phyloP scores from a whole-genome alignment of 2,797 vertebrate genomes.

The Myotis daubentonii region DNA sequence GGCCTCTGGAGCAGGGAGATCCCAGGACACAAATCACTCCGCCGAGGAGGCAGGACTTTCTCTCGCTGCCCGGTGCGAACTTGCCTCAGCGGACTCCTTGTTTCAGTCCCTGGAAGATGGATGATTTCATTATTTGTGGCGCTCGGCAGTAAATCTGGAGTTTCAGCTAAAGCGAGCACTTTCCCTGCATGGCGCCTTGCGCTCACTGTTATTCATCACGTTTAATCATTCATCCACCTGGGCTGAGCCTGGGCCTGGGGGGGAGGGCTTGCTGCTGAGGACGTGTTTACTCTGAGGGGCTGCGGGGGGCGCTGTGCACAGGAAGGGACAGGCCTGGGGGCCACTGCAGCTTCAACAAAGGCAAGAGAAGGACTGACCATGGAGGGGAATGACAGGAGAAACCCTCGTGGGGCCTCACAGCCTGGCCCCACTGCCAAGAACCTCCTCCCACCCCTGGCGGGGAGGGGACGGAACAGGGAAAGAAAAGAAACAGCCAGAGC shows the following conservation, averaged over 20 bases:
- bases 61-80: conserved; percentile 71
- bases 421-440: conserved; percentile 54
- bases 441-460: conserved; percentile 35
- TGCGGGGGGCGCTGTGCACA: conserved; percentile 73
- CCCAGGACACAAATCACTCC: neutral
- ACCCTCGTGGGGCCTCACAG: conserved; percentile 37
- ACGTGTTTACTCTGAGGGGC: conserved; percentile 76
- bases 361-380: neutral
- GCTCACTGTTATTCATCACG: conserved; percentile 85
- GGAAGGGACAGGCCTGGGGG: conserved; percentile 64
- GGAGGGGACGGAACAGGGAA: fast-evolving
- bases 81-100: conserved; percentile 64
- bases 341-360: neutral
- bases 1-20: neutral
- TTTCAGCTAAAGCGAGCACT: conserved; percentile 81
- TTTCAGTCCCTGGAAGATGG: conserved; percentile 84
- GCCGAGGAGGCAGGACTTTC: conserved; percentile 40
- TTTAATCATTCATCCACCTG: conserved; percentile 86
- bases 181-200: conserved; percentile 78
- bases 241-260: conserved; percentile 10
- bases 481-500: conserved; percentile 39
- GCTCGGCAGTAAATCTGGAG: conserved; percentile 85
- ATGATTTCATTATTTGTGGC: conserved; percentile 87
- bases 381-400: conserved; percentile 62
- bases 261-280: conserved; percentile 75